Base-by-base conservation (phyloP, 1,140 invertebrate genomes). In the Drosophila pandora region DNA sequence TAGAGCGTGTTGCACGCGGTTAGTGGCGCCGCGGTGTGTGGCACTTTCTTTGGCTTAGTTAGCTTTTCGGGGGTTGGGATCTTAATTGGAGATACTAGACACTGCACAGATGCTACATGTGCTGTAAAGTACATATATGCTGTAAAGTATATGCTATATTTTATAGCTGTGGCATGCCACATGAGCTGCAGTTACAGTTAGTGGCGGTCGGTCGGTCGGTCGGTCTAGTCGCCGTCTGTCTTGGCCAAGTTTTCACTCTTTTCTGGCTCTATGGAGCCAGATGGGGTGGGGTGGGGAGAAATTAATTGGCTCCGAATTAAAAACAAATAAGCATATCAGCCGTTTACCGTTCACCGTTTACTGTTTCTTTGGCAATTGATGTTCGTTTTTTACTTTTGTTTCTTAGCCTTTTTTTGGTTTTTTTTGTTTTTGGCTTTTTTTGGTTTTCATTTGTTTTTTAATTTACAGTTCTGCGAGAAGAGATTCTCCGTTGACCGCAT, bases 1-100 rank as follows among this genome's bases (percentile, higher is more conserved):
- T 76, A 60, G 64, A 88, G 79, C 83, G 76, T 88, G 84, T 79
- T 83, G 76, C 84, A 88, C 75, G 82, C 77, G 56, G 74, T 49
- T 30, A 41, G 30, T 53, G 65, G 49, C 64, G 37, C 76, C 30
- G 41, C 49, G 37, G 25, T 28, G 25, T 28, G 25, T 61, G 48
- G 68, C 79, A 85, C 82, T 85, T 85, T 85, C 82, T 85, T 87
- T 85, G 82, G 50, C 82, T 85, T 87, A 85, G 69, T 88, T 85
- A 78, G 63, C 50, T 39, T 22, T 43, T 64, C 3, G 37, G 43
- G 17, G 17, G 17, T 12, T 43, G n/a, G 28, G 30, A 41, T 55
- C 41, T 63, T 63, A 63, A 63, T 63, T 65, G 54, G 47, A 47
- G 43, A 23, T 47, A 47, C 43, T 23, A 8, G 4, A n/a, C 12